A percentile compares a stretch with the other conserved stretches of the same genome.
phyloP scores from a whole-genome alignment of 2,113 vertebrate species.

The Halichoeres trimaculatus region DNA sequence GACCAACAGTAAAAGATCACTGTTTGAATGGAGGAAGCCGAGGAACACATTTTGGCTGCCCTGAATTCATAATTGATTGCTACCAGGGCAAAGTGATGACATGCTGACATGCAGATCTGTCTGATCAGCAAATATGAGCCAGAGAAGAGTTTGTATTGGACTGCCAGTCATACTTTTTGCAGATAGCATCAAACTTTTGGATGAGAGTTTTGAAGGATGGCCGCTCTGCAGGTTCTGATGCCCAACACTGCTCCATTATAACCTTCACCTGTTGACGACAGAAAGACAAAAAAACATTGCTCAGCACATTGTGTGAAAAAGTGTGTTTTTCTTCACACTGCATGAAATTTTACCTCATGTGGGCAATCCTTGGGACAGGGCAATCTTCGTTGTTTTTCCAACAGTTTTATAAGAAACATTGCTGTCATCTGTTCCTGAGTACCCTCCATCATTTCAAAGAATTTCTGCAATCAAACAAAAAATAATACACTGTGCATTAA shows the following conservation, averaged over 20 bases:
- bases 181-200: conserved; percentile 76
- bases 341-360: conserved; percentile 81
- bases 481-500: background rate
- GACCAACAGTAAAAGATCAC: background rate
- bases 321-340: too few species aligned
- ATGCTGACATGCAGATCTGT: background rate
- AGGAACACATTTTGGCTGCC: conserved; percentile 1
- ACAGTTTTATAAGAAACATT: conserved; percentile 83
- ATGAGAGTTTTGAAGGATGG: conserved; percentile 86
- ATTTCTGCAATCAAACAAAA: conserved; percentile 82
- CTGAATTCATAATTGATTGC: background rate
- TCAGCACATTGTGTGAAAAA: background rate
- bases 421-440: conserved; percentile 86
- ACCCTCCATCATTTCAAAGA: conserved; percentile 85
- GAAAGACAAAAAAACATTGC: background rate
- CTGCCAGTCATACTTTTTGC: conserved; percentile 64
- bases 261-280: conserved; percentile 67
- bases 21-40: conserved; percentile 29
- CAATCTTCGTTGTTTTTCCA: conserved; percentile 85
- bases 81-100: conserved; percentile 17
- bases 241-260: conserved; percentile 91
- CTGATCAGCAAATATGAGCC: conserved; percentile 70
- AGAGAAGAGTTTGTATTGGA: conserved; percentile 68
- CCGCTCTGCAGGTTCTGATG: conserved; percentile 80
- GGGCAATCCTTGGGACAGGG: conserved; percentile 87